Evolutionary conservation across 2,797 vertebrate species (phyloP).

Genomic region (Adrianichthys oophorus): DNA sequence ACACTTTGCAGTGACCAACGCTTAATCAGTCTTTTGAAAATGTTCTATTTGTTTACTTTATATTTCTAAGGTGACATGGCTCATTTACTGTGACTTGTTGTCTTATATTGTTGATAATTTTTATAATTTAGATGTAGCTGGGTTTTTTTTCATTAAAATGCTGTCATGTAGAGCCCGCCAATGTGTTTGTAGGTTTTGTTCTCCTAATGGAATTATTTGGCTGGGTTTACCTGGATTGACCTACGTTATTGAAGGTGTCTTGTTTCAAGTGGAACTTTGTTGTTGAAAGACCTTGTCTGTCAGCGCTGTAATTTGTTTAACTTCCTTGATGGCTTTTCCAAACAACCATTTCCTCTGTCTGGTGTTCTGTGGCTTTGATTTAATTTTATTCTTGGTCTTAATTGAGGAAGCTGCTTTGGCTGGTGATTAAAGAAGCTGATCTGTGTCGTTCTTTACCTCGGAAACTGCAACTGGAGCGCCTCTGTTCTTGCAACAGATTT

Average conservation of each 20-base stretch:
- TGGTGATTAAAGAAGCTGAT: slow-evolving; percentile 14
- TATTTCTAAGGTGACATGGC: too few species aligned
- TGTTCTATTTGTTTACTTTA: too few species aligned
- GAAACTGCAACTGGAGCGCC: slow-evolving; percentile 1
- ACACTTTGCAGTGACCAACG: too few species aligned
- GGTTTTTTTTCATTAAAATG: not conserved
- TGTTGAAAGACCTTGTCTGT: slow-evolving; percentile 6
- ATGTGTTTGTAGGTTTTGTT: not conserved
- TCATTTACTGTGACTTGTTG: too few species aligned
- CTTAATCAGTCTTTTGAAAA: too few species aligned
- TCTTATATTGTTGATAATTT: too few species aligned
- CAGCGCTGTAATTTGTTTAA: slow-evolving; percentile 5
- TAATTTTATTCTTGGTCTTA: slow-evolving; percentile 13
- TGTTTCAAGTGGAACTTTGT: not conserved
- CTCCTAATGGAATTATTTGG: not conserved
- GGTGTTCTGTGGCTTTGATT: slow-evolving; percentile 10
- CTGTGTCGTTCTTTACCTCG: slow-evolving; percentile 4
- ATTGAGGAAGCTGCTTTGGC: slow-evolving; percentile 15
- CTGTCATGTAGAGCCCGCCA: not conserved
- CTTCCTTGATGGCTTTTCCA: slow-evolving; percentile 13
- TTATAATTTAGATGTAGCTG: not conserved
- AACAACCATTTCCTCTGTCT: slow-evolving; percentile 10
- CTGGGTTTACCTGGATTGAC: not conserved
- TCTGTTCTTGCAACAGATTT: not conserved
- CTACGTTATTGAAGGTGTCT: too few species aligned